Conservation (phyloP, 2,113 vertebrate species). For the Pristiophorus japonicus region DNA sequence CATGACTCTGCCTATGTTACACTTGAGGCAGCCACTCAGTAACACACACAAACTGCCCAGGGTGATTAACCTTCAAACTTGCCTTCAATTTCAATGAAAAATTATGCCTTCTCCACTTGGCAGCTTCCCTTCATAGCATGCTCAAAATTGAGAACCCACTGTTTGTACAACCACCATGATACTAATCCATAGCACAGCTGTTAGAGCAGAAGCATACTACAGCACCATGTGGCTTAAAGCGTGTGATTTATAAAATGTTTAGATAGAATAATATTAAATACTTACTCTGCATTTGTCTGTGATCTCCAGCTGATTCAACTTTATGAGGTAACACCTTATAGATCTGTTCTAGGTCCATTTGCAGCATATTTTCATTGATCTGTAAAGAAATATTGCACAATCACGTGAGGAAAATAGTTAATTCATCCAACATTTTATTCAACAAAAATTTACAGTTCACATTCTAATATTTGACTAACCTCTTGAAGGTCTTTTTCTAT, state of each 20-base stretch:
- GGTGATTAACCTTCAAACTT: background rate
- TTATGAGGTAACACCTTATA: constrained; percentile 42
- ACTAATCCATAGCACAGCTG: background rate
- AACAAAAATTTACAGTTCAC: background rate
- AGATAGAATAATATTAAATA: background rate
- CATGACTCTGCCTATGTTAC: background rate
- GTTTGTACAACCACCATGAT: background rate
- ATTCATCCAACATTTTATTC: background rate
- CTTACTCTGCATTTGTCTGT: constrained; percentile 17
- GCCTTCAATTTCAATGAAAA: background rate
- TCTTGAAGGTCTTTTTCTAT: constrained; percentile 28
- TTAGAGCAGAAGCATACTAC: background rate
- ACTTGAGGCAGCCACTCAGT: background rate
- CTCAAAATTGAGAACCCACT: background rate
- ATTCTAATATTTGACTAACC: constrained; percentile 23
- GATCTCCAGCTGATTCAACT: constrained; percentile 31
- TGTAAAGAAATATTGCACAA: constrained; percentile 26
- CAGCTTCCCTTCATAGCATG: background rate
- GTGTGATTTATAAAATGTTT: background rate
- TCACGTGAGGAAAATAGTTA: background rate
- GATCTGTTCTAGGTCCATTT: constrained; percentile 41
- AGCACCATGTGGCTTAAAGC: background rate
- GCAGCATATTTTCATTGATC: constrained; percentile 44
- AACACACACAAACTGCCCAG: background rate
- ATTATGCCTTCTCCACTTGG: background rate